These are phyloP conservation scores for Struthio camelus DNA, from an alignment of 2,113 vertebrate species.

Conservation along the genomic window DNA sequence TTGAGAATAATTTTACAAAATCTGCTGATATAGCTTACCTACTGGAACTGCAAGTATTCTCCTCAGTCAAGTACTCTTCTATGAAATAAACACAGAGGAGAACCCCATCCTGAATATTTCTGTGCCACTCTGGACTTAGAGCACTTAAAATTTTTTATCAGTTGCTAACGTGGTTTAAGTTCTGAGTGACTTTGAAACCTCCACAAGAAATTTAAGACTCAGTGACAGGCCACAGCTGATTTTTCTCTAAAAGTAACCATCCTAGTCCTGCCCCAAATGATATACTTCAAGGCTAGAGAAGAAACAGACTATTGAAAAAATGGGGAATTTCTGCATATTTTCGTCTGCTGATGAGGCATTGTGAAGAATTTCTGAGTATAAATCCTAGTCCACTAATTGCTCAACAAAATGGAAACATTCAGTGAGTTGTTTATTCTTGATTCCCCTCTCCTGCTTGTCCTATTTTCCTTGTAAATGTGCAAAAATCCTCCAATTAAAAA, in stretches of 20 bases:
- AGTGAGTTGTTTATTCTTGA: fast-evolving
- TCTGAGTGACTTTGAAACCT: neutral
- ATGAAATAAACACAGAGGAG: neutral
- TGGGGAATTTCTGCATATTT: neutral
- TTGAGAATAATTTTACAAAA: neutral
- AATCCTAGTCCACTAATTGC: neutral
- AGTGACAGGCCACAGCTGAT: neutral
- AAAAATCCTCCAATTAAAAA: neutral
- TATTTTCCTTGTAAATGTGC: neutral
- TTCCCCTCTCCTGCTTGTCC: neutral
- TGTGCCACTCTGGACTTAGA: neutral
- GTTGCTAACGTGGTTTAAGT: neutral
- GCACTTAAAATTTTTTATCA: neutral
- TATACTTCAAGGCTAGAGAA: neutral
- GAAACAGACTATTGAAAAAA: neutral
- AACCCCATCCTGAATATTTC: neutral
- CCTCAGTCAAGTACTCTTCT: neutral
- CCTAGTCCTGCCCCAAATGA: neutral
- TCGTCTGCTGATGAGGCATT: neutral
- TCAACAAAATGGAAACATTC: neutral
- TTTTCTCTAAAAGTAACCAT: neutral
- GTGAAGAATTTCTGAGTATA: neutral
- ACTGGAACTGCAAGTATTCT: neutral
- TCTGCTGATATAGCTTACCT: neutral
- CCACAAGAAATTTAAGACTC: neutral